These are phyloP conservation scores for Stenichneumon culpator DNA, from an alignment of 2,888 invertebrate species.

Conservation along the genomic window DNA sequence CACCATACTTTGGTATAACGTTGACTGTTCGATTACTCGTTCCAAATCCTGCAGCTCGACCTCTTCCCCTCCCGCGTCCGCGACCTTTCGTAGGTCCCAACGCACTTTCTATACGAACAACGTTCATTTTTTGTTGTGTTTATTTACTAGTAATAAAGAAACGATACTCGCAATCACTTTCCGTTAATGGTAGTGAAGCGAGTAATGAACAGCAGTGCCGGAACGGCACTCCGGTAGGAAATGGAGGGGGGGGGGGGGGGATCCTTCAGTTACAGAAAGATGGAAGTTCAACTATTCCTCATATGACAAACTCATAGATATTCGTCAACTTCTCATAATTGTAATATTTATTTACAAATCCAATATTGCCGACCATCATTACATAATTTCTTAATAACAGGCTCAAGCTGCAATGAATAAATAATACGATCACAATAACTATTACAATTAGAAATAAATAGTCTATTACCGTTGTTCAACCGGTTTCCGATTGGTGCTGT, in stretches of 20 bases:
- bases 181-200: not conserved
- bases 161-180: not conserved
- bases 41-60: conserved; percentile 50
- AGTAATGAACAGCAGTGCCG: not conserved
- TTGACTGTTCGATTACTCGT: conserved; percentile 48
- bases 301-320: not conserved
- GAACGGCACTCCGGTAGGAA: not conserved
- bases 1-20: conserved; percentile 74
- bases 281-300: not conserved
- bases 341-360: conserved; percentile 82
- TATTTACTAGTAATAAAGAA: not conserved
- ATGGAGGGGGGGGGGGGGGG: too few species aligned
- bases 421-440: conserved; percentile 80
- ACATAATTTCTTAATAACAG: conserved; percentile 71
- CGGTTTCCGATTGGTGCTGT: conserved; percentile 37
- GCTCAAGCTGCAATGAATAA: conserved; percentile 78
- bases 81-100: conserved; percentile 61
- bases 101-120: conserved; percentile 67
- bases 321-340: conserved; percentile 66
- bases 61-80: conserved; percentile 54
- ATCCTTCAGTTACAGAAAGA: not conserved
- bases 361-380: conserved; percentile 73
- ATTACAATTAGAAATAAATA: conserved; percentile 79
- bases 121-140: conserved; percentile 73
- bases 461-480: conserved; percentile 70